Percentiles rank a stretch among this genome's conserved stretches.
These are phyloP conservation scores for Lasiommata megera DNA, from an alignment of 2,888 invertebrate species.

Conservation along the genomic window DNA sequence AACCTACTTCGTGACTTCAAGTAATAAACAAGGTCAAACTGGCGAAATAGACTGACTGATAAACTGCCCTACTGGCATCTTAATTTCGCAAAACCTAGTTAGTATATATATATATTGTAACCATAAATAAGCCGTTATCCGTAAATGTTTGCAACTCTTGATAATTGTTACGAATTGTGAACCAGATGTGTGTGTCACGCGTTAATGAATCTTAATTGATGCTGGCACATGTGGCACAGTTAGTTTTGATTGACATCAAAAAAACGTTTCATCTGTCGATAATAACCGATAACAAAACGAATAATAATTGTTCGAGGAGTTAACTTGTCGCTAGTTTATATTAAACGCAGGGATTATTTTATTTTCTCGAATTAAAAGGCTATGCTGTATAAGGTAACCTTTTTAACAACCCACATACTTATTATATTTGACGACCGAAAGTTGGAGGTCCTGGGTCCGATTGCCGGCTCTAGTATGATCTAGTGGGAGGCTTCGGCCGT, in stretches of 20 bases:
- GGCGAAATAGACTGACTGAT: slow-evolving; percentile 20
- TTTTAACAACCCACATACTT: too few relatives aligned
- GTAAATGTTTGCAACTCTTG: slow-evolving; percentile 39
- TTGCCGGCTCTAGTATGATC: too few relatives aligned
- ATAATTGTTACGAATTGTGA: slow-evolving; percentile 48
- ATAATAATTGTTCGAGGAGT: too few relatives aligned
- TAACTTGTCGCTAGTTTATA: too few relatives aligned
- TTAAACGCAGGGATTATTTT: too few relatives aligned
- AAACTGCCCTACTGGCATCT: slow-evolving; percentile 28
- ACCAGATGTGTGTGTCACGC: slow-evolving; percentile 54
- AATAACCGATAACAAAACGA: too few relatives aligned
- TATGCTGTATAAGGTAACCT: too few relatives aligned
- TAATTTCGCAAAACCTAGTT: slow-evolving; percentile 11
- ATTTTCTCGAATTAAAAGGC: too few relatives aligned
- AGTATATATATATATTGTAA: slow-evolving; percentile 34
- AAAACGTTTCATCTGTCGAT: slow-evolving; percentile 30
- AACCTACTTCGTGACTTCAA: not conserved
- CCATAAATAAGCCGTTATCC: slow-evolving; percentile 39
- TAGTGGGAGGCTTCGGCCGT: too few relatives aligned
- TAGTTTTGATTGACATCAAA: slow-evolving; percentile 41
- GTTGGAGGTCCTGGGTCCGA: too few relatives aligned
- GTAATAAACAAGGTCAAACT: slow-evolving; percentile 4
- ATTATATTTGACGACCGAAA: too few relatives aligned
- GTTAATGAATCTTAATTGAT: slow-evolving; percentile 42
- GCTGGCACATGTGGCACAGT: slow-evolving; percentile 51